A percentile compares a stretch with the other conserved stretches of the same genome.
phyloP scores from a whole-genome alignment of 2,888 invertebrate genomes.

The Tricholauxania praeusta region DNA sequence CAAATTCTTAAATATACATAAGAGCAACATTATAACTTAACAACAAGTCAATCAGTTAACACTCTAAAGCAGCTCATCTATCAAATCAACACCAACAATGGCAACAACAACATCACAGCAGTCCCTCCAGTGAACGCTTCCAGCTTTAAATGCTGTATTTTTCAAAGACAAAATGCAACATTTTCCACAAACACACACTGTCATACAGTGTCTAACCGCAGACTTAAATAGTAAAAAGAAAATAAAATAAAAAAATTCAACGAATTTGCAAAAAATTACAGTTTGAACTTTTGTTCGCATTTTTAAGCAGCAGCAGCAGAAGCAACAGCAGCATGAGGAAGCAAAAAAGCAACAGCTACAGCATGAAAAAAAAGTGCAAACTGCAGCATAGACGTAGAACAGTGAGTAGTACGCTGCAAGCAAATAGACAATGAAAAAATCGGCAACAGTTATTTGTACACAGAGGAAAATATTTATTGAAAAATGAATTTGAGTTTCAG shows the following conservation, averaged over 20 bases:
- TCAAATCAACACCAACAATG: not conserved
- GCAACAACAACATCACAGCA: not conserved
- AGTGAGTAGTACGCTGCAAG: too few relatives aligned
- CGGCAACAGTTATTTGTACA: too few relatives aligned
- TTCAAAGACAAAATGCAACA: not conserved
- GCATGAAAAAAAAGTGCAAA: not conserved
- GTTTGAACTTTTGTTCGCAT: slow-evolving; percentile 56
- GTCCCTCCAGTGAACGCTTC: too few relatives aligned
- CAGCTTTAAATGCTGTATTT: not conserved
- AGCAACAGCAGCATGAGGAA: slow-evolving; percentile 33
- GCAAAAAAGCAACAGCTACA: slow-evolving; percentile 22
- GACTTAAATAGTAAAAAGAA: not conserved
- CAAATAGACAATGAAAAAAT: too few relatives aligned
- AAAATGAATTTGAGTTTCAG: too few relatives aligned
- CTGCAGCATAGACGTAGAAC: slow-evolving; percentile 1
- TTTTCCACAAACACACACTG: not conserved
- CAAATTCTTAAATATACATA: too few relatives aligned
- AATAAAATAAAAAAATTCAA: slow-evolving; percentile 6
- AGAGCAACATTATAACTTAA: too few relatives aligned
- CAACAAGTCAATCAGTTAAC: too few relatives aligned
- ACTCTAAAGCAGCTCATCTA: too few relatives aligned
- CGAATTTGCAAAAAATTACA: slow-evolving; percentile 37
- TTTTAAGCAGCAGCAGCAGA: slow-evolving; percentile 43
- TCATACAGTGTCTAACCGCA: not conserved
- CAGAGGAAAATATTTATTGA: too few relatives aligned